Percentiles rank a stretch among this genome's conserved stretches.
Conservation (phyloP, 2,888 invertebrate species). For the Cenopis cana region DNA sequence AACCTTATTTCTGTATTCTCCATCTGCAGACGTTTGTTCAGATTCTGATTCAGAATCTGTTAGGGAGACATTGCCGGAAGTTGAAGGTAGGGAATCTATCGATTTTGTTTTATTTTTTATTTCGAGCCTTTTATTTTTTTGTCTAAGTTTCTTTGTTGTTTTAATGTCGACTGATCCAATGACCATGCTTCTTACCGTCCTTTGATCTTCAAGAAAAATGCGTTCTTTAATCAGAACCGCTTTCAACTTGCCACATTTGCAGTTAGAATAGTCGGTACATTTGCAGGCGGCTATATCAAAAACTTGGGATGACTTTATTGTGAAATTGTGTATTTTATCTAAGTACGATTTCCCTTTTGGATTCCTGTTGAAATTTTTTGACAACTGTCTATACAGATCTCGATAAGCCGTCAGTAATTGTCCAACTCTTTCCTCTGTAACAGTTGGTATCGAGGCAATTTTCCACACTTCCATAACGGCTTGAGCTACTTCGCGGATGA, state of each 20-base stretch:
- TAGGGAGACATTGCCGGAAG: conserved; percentile 1
- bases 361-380: neutral
- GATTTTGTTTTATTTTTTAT: neutral
- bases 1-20: neutral
- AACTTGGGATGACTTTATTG: too few relatives aligned
- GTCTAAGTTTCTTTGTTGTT: neutral
- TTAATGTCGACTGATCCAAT: too few relatives aligned
- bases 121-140: conserved; percentile 11
- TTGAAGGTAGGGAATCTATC: neutral
- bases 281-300: conserved; percentile 9
- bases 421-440: conserved; percentile 4
- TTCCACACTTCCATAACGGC: conserved; percentile 8
- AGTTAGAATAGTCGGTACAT: neutral
- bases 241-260: too few relatives aligned
- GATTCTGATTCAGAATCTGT: too few relatives aligned
- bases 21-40: too few relatives aligned
- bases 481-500: conserved; percentile 17
- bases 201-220: conserved; percentile 3
- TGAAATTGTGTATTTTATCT: too few relatives aligned
- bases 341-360: too few relatives aligned
- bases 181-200: neutral
- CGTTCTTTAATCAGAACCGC: conserved; percentile 1
- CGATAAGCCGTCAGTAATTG: conserved; percentile 13
- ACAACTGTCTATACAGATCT: conserved; percentile 10
- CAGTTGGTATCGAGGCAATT: conserved; percentile 3